phyloP scores from a whole-genome alignment of 2,888 invertebrate genomes.

The Tolmerus cingulatus region DNA sequence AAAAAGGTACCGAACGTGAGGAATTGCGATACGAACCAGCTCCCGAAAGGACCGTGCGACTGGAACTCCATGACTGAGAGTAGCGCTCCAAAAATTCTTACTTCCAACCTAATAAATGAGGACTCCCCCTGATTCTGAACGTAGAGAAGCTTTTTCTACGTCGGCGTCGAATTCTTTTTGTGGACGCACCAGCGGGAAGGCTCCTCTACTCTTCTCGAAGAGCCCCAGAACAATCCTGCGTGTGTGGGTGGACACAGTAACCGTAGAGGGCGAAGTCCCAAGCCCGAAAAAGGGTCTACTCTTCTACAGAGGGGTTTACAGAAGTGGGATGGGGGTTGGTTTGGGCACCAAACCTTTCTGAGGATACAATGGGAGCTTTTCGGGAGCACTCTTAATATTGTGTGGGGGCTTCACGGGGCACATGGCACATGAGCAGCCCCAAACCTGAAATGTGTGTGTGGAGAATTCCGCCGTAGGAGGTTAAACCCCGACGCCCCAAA shows the following conservation, averaged over 20 bases:
- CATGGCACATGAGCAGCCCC: not conserved
- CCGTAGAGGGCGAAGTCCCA: not conserved
- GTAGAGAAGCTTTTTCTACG: not conserved
- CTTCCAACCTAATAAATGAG: not conserved
- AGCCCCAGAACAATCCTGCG: not conserved
- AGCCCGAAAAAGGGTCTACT: not conserved
- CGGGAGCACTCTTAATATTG: not conserved
- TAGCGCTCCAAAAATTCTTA: not conserved
- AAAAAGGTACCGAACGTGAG: slow-evolving; percentile 40
- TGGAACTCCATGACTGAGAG: slow-evolving; percentile 63
- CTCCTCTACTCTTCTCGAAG: not conserved
- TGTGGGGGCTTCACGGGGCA: not conserved
- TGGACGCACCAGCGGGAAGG: not conserved
- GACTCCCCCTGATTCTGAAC: not conserved
- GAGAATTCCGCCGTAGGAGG: not conserved
- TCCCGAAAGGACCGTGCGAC: slow-evolving; percentile 61
- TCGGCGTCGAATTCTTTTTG: not conserved
- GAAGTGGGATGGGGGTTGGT: not conserved
- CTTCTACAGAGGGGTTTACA: not conserved
- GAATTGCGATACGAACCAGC: slow-evolving; percentile 40
- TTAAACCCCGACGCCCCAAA: not conserved
- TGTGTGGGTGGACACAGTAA: slow-evolving; percentile 12
- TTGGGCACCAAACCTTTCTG: not conserved
- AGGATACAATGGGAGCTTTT: not conserved
- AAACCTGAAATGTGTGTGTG: not conserved